A percentile compares a stretch with the other conserved stretches of the same genome.
Conservation (phyloP, 1,140 invertebrate genomes). For the Trichonephila inaurata region DNA sequence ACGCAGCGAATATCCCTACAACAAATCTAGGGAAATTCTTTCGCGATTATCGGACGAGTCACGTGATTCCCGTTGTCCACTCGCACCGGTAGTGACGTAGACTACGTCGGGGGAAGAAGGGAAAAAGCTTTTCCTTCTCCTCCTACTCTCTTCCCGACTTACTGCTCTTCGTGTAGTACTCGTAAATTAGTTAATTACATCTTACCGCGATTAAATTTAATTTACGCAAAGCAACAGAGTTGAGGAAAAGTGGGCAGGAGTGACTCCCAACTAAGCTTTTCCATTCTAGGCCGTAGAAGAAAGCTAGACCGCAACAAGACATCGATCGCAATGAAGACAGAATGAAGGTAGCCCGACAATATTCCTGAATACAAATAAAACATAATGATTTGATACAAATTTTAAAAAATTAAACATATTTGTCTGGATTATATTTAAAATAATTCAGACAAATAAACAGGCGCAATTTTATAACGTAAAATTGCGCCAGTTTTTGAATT, state of each 20-base stretch:
- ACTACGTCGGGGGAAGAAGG: not conserved
- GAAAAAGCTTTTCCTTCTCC: conserved; percentile 32
- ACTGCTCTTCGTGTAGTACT: not conserved
- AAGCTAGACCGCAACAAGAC: not conserved
- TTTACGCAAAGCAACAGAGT: conserved; percentile 59
- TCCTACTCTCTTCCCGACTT: not conserved
- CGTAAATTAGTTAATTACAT: conserved; percentile 67
- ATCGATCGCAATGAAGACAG: too few species aligned
- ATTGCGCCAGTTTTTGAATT: too few species aligned
- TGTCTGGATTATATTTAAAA: too few species aligned
- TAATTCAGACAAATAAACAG: too few species aligned
- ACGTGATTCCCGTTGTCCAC: conserved; percentile 33
- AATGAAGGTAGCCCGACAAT: too few species aligned
- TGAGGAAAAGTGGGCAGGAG: conserved; percentile 25
- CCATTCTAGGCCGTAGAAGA: not conserved
- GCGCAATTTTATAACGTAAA: too few species aligned
- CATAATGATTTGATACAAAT: too few species aligned
- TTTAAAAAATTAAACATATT: too few species aligned
- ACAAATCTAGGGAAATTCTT: not conserved
- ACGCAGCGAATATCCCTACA: not conserved
- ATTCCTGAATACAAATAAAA: too few species aligned
- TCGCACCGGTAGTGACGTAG: not conserved
- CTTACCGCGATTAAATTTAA: conserved; percentile 71
- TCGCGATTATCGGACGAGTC: not conserved
- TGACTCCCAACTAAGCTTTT: not conserved